Evolutionary conservation across 2,888 invertebrate genomes (phyloP).

Genomic region (Malachius bipustulatus): DNA sequence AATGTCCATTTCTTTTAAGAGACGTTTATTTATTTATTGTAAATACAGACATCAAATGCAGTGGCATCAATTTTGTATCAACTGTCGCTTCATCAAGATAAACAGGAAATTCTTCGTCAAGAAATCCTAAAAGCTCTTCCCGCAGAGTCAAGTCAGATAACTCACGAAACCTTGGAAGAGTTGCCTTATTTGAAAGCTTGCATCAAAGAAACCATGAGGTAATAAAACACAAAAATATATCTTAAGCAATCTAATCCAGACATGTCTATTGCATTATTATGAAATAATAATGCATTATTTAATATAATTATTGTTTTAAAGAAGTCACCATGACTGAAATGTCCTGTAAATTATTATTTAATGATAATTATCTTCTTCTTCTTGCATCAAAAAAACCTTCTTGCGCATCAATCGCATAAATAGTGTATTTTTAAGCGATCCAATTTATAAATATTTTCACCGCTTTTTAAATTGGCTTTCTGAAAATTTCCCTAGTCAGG

Average conservation of each 20-base stretch:
- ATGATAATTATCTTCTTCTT: no score
- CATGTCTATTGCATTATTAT: neutral
- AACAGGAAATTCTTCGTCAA: constrained; percentile 49
- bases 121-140: constrained; percentile 45
- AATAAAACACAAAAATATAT: no score
- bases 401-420: no score
- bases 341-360: no score
- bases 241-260: no score
- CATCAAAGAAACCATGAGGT: constrained; percentile 64
- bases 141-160: constrained; percentile 38
- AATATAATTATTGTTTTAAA: constrained; percentile 26
- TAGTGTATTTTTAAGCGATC: no score
- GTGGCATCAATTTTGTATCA: constrained; percentile 64
- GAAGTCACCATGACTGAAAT: no score
- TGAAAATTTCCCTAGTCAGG: no score
- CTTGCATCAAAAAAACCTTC: no score
- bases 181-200: constrained; percentile 61
- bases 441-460: no score
- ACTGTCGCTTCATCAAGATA: constrained; percentile 50
- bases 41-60: constrained; percentile 63
- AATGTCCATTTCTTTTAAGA: neutral
- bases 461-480: no score
- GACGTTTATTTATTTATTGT: no score
- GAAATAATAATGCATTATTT: constrained; percentile 9
- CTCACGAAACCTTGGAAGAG: constrained; percentile 46